Evolutionary conservation across 2,888 invertebrate genomes (phyloP).

Genomic region (Limnephilus marmoratus): DNA sequence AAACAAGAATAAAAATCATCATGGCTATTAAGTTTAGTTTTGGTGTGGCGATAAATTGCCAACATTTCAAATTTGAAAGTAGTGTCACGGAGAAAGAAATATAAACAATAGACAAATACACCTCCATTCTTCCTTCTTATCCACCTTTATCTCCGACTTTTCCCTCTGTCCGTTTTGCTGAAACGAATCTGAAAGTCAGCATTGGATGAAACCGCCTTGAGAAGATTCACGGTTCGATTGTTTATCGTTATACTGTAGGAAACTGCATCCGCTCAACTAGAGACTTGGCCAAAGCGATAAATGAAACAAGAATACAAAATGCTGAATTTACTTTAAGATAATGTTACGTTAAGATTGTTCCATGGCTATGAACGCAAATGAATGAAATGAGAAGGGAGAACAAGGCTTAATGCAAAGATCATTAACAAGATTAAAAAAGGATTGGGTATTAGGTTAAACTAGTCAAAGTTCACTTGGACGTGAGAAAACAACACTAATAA

Average conservation of each 20-base stretch:
- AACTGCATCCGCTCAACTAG: not conserved
- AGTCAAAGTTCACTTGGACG: not conserved
- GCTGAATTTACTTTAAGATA: not conserved
- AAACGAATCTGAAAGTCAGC: not conserved
- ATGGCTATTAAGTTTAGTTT: not conserved
- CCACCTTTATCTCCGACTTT: constrained; percentile 37
- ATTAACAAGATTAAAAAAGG: not conserved
- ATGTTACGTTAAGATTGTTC: not conserved
- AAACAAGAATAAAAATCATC: not conserved
- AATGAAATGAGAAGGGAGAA: not conserved
- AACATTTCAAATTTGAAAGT: constrained; percentile 45
- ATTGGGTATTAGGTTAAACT: not conserved
- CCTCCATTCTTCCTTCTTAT: constrained; percentile 43
- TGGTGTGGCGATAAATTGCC: constrained; percentile 3
- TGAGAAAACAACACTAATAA: not conserved
- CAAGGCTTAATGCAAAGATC: not conserved
- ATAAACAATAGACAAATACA: constrained; percentile 51
- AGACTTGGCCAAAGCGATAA: not conserved
- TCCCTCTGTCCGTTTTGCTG: constrained; percentile 20
- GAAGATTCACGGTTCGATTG: constrained; percentile 13
- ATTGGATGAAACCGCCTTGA: not conserved
- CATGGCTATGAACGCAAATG: not conserved
- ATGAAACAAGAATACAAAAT: not conserved
- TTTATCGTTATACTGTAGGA: not conserved
- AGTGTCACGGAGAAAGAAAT: constrained; percentile 47